Conservation (phyloP, 2,888 invertebrate species). For the Micoletzkya japonica region DNA sequence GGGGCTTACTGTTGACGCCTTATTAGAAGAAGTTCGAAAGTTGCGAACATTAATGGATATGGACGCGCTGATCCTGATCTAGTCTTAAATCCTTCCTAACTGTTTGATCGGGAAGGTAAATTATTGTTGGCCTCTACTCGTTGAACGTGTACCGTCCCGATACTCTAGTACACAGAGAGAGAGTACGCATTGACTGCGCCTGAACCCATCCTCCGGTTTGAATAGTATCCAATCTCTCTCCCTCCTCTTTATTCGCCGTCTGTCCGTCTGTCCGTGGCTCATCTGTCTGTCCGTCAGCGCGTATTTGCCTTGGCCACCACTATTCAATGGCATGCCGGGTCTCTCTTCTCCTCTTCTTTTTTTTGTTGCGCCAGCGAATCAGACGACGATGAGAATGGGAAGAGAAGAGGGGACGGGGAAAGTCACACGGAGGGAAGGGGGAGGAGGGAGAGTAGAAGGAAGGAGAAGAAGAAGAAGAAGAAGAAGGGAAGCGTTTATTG, state of each 20-base stretch:
- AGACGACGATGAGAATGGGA: constrained; percentile 9
- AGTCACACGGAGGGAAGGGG: not conserved
- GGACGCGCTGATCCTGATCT: no score
- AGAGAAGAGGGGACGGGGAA: not conserved
- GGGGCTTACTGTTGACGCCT: no score
- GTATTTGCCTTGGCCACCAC: not conserved
- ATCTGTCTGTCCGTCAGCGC: not conserved
- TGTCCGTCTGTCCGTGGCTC: not conserved
- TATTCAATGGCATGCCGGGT: no score
- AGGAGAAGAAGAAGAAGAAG: not conserved
- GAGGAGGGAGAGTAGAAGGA: not conserved
- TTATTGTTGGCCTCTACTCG: no score
- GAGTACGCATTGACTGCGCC: no score
- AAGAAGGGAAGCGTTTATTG: not conserved
- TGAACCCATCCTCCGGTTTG: not conserved
- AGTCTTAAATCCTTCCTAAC: no score
- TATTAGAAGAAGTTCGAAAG: no score
- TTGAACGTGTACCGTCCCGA: no score
- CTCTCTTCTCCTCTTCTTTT: not conserved
- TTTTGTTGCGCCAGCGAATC: not conserved
- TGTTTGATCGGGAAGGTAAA: no score
- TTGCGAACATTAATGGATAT: no score
- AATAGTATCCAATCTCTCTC: not conserved
- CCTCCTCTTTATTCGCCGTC: not conserved
- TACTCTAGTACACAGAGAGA: no score